Percentiles rank a stretch among this genome's conserved stretches.
Evolutionary conservation across 2,113 vertebrate species (phyloP).

Genomic region (Xyliphius kryptos): DNA sequence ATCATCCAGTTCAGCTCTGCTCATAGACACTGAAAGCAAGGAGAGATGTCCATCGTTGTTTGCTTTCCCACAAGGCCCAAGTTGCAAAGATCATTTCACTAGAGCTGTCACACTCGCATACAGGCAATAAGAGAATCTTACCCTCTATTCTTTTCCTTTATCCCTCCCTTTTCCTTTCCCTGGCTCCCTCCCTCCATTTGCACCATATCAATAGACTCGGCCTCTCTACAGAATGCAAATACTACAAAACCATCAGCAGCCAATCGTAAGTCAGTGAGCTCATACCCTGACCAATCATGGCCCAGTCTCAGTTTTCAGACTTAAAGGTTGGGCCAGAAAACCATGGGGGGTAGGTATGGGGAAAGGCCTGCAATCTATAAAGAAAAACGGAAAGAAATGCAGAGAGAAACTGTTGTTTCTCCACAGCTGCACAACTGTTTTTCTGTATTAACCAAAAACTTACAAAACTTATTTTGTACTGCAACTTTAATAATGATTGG

Average conservation of each 20-base stretch:
- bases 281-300: constrained; percentile 39
- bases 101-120: constrained; percentile 29
- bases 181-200: constrained; percentile 39
- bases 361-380: constrained; percentile 2
- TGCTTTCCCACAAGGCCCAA: constrained; percentile 35
- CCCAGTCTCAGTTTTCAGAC: constrained; percentile 23
- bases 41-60: constrained; percentile 25
- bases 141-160: constrained; percentile 37
- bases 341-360: constrained; percentile 24
- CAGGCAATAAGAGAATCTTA: constrained; percentile 40
- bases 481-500: not conserved
- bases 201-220: constrained; percentile 37
- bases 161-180: constrained; percentile 40
- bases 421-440: not conserved
- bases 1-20: constrained; percentile 21
- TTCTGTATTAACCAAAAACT: not conserved
- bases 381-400: constrained; percentile 1
- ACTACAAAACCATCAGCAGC: constrained; percentile 32
- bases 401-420: constrained; percentile 2
- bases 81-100: constrained; percentile 14
- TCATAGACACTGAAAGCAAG: constrained; percentile 7
- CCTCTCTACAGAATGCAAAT: constrained; percentile 34
- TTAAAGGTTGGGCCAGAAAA: constrained; percentile 24
- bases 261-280: constrained; percentile 32
- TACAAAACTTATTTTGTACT: not conserved